Evolutionary conservation across 2,113 vertebrate genomes (phyloP).

Genomic region (Phrynocephalus versicolor): DNA sequence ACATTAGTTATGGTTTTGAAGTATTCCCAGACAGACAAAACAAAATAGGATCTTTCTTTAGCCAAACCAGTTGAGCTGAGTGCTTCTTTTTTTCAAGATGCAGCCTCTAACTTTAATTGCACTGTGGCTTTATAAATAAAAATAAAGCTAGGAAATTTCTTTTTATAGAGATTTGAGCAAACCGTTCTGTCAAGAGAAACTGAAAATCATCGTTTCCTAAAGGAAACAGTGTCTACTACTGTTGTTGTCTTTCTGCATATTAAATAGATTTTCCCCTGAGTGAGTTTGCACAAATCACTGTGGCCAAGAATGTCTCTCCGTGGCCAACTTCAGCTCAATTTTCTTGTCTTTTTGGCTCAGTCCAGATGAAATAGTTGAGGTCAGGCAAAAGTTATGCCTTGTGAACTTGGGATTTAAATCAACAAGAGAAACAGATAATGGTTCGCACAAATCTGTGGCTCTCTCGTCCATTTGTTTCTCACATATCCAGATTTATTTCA

Average conservation of each 20-base stretch:
- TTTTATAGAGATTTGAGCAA: slow-evolving; percentile 22
- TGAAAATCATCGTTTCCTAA: slow-evolving; percentile 2
- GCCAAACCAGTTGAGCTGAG: slow-evolving; percentile 43
- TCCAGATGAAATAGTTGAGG: slow-evolving; percentile 64
- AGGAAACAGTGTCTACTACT: slow-evolving; percentile 14
- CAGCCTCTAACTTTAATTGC: slow-evolving; percentile 32
- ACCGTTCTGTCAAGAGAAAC: slow-evolving; percentile 13
- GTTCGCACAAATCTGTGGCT: slow-evolving; percentile 69
- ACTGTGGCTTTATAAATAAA: slow-evolving; percentile 19
- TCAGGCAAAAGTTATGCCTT: slow-evolving; percentile 61
- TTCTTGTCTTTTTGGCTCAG: slow-evolving; percentile 51
- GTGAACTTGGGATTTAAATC: slow-evolving; percentile 66
- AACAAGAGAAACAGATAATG: slow-evolving; percentile 64
- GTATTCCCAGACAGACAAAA: slow-evolving; percentile 55
- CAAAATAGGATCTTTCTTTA: slow-evolving; percentile 26
- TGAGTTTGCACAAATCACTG: slow-evolving; percentile 29
- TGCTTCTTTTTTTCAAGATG: slow-evolving; percentile 30
- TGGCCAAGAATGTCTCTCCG: slow-evolving; percentile 38
- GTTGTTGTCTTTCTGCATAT: slow-evolving; percentile 45
- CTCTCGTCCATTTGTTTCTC: slow-evolving; percentile 70
- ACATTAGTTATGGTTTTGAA: slow-evolving; percentile 24
- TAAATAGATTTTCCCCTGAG: slow-evolving; percentile 42
- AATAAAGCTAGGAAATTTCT: neutral
- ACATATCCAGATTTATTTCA: slow-evolving; percentile 60
- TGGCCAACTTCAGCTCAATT: slow-evolving; percentile 55